These are phyloP conservation scores for Orientallactaga bullata DNA, from an alignment of 2,113 vertebrate species.

Conservation along the genomic window DNA sequence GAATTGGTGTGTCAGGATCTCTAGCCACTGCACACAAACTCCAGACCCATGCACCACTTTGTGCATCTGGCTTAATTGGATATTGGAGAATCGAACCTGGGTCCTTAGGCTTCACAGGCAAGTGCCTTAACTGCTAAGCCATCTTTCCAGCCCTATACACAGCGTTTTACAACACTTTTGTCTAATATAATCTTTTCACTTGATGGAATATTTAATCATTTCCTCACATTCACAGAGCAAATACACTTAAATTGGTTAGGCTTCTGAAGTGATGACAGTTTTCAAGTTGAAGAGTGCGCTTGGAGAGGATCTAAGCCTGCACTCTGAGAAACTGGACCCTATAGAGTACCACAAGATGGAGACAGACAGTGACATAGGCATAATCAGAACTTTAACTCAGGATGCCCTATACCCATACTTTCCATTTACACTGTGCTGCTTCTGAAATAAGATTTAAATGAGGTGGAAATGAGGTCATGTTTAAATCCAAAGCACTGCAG, in stretches of 20 bases:
- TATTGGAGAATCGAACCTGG: too few relatives aligned
- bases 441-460: constrained; percentile 69
- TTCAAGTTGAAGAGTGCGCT: constrained; percentile 33
- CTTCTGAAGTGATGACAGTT: background rate
- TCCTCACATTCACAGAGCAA: background rate
- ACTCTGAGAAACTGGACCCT: constrained; percentile 40
- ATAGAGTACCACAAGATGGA: background rate
- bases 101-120: too few relatives aligned
- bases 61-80: too few relatives aligned
- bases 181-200: constrained; percentile 51
- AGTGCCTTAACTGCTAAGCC: too few relatives aligned
- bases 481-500: constrained; percentile 54
- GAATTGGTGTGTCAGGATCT: too few relatives aligned
- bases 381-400: constrained; percentile 11
- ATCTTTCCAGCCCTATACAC: background rate
- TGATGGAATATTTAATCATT: constrained; percentile 40
- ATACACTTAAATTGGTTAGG: constrained; percentile 52
- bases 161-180: background rate
- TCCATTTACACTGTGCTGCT: constrained; percentile 38
- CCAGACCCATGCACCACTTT: too few relatives aligned
- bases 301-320: constrained; percentile 50
- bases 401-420: constrained; percentile 18
- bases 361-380: background rate
- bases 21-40: too few relatives aligned
- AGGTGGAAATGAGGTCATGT: constrained; percentile 67